Evolutionary conservation across 2,888 invertebrate genomes (phyloP).

Genomic region (Automeris io): DNA sequence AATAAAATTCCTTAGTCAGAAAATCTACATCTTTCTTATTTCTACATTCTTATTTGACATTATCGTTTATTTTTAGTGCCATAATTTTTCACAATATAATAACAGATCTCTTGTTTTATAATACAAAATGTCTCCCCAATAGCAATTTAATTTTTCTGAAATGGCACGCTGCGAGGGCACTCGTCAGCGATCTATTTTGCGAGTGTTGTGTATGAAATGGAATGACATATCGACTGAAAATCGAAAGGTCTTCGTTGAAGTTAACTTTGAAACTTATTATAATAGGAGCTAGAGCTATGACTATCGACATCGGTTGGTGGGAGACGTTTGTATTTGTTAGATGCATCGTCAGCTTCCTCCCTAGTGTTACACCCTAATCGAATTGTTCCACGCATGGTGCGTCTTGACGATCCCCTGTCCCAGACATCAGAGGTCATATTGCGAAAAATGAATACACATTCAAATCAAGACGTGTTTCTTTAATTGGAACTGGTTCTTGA

Average conservation of each 20-base stretch:
- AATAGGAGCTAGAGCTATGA: constrained; percentile 12
- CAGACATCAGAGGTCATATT: constrained; percentile 62
- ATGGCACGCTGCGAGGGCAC: constrained; percentile 51
- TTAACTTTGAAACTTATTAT: constrained; percentile 15
- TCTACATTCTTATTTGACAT: no score
- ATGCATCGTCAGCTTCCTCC: constrained; percentile 66
- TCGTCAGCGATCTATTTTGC: constrained; percentile 72
- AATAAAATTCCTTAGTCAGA: no score
- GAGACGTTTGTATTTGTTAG: constrained; percentile 29
- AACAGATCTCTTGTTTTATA: constrained; percentile 33
- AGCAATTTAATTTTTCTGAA: constrained; percentile 72
- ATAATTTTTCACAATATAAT: constrained; percentile 24
- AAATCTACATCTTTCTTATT: no score
- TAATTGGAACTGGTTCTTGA: constrained; percentile 65
- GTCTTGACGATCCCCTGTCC: constrained; percentile 56
- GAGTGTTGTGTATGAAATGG: constrained; percentile 72
- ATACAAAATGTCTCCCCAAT: constrained; percentile 53
- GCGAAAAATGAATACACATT: constrained; percentile 69
- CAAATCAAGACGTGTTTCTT: constrained; percentile 61
- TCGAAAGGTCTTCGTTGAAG: constrained; percentile 7
- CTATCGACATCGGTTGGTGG: constrained; percentile 11
- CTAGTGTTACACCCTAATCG: constrained; percentile 73
- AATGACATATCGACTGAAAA: constrained; percentile 54
- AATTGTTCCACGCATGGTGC: constrained; percentile 70
- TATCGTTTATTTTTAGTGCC: constrained; percentile 6